Conservation (phyloP, 2,888 invertebrate genomes). For the Volucella inflata region DNA sequence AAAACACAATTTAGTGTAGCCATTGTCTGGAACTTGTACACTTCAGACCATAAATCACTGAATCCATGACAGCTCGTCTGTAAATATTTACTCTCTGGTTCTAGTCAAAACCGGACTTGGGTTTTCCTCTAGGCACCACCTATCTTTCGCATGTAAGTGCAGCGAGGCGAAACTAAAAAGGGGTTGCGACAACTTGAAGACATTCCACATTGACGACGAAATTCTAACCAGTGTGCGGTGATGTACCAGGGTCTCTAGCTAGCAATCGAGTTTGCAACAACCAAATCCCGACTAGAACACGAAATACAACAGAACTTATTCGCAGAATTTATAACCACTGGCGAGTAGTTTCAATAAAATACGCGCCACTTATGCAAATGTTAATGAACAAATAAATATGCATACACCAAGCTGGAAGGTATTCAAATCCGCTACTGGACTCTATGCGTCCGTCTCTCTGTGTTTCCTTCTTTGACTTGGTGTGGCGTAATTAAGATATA, state of each 20-base stretch:
- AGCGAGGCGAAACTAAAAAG: constrained; percentile 23
- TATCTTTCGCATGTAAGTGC: not conserved
- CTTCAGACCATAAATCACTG: constrained; percentile 33
- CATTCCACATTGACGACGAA: not conserved
- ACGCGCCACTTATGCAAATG: constrained; percentile 71
- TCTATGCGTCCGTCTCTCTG: constrained; percentile 11
- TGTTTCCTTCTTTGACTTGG: not conserved
- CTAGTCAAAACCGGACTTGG: constrained; percentile 59
- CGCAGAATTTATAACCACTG: constrained; percentile 63
- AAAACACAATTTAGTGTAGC: not conserved
- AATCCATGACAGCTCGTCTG: constrained; percentile 3
- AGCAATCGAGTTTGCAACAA: constrained; percentile 52
- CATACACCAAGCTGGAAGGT: constrained; percentile 46
- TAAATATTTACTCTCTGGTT: constrained; percentile 6
- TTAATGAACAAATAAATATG: constrained; percentile 65
- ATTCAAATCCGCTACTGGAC: constrained; percentile 58
- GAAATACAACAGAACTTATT: constrained; percentile 43
- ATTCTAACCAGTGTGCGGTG: not conserved
- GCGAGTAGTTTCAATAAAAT: constrained; percentile 61
- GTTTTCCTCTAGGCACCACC: constrained; percentile 24
- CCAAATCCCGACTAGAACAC: constrained; percentile 38
- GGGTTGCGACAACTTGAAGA: constrained; percentile 45
- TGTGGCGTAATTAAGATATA: constrained; percentile 59
- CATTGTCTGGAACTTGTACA: constrained; percentile 24
- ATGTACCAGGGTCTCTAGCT: constrained; percentile 17